These are phyloP conservation scores for Aurelia coerulea DNA, from an alignment of 30 jellyfish, hydroid and myxozoan species.

Conservation along the genomic window DNA sequence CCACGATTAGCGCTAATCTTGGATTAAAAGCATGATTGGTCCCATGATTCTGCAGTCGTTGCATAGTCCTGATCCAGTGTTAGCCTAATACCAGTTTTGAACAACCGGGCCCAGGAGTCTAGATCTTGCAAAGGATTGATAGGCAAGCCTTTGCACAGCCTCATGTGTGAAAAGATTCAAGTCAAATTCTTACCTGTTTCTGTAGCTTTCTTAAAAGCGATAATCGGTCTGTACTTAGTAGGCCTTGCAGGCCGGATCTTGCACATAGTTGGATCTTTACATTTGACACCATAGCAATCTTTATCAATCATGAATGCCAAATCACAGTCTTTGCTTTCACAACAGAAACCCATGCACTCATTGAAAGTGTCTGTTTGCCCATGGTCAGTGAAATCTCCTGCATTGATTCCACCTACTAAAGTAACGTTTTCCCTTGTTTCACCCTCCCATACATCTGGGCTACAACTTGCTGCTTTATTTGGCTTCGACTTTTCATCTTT, in stretches of 20 bases:
- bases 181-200: constrained; percentile 67
- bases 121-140: too few relatives aligned
- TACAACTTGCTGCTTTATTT: constrained; percentile 51
- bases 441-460: constrained; percentile 87
- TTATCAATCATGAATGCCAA: constrained; percentile 94
- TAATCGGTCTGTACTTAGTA: constrained; percentile 85
- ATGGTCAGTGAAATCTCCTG: constrained; percentile 96
- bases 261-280: constrained; percentile 83
- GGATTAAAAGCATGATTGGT: too few relatives aligned
- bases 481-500: constrained; percentile 4
- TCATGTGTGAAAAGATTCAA: too few relatives aligned
- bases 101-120: too few relatives aligned
- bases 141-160: too few relatives aligned
- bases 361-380: constrained; percentile 80
- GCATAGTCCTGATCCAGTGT: too few relatives aligned
- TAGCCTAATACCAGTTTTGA: too few relatives aligned
- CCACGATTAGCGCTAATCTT: too few relatives aligned
- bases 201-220: constrained; percentile 84
- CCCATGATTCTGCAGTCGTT: too few relatives aligned
- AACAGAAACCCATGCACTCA: constrained; percentile 95
- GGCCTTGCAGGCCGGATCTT: constrained; percentile 93
- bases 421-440: constrained; percentile 73
- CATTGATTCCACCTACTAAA: constrained; percentile 90
- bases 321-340: constrained; percentile 90
- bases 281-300: constrained; percentile 90